Evolutionary conservation across 2,797 vertebrate genomes (phyloP), one percentile per base, ranked within the genome.

Genomic region (Staurois parvus): DNA sequence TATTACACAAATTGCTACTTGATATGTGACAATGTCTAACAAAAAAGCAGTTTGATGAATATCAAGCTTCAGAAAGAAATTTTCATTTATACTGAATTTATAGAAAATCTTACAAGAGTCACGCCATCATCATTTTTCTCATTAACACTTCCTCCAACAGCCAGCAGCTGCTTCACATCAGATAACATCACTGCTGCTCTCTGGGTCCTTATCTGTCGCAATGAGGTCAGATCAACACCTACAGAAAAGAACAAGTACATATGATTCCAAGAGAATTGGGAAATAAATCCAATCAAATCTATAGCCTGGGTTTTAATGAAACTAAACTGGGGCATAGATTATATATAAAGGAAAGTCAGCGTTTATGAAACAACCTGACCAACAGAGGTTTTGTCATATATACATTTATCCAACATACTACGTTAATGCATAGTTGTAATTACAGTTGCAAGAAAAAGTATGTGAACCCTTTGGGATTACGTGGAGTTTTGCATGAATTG

Each of bases 41-140:
- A 59, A 19, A 81, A 15, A 62, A 81, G 7, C 79, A 26, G 59
- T 8, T 37, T 72, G 69, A 64, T 81, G 15, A 73, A 12, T 64
- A 64, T 81, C 29, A 59, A 28, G 79, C 52, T 59, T 40, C 34
- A 40, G 69, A 62, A 73, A 26, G 8, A 72, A 81, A 81, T 56
- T 52, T 64, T 73, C 4, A 62, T 30, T 29, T 48, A 29, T 67
- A 11, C 26, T 24, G 45, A 72, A 34, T 70, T 30, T 9, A 69
- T 69, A 56, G 52, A 84, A 66, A 67, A 85, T 67, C 95, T 93
- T 91, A 99, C 98, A 95, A 99, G 91, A 6, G 97, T 97, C 85
- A 99, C 95, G 9, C 97, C 96, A 0, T 98, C 96, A 5, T 96
- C 95, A 7, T 96, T 97, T 89, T 93, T 91, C 88, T 96, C 96